phyloP scores from a whole-genome alignment of 2,797 vertebrate species.

The Macrochelys suwanniensis region DNA sequence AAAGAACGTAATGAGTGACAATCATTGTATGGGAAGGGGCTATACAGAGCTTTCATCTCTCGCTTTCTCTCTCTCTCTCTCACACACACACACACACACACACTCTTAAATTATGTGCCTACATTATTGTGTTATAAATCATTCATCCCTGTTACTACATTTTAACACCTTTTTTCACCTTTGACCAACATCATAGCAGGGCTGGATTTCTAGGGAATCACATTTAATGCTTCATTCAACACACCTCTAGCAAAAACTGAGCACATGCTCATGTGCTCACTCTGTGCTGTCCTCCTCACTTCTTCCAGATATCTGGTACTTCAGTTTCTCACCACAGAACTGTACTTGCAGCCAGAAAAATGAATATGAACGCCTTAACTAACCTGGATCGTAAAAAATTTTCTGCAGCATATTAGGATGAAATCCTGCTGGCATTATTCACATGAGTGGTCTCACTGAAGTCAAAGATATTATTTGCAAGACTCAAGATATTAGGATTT shows the following conservation, averaged over 20 bases:
- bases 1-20: not conserved
- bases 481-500: not conserved
- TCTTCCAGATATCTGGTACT: not conserved
- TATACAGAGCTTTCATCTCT: not conserved
- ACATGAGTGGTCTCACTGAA: rapidly evolving
- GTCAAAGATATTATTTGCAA: not conserved
- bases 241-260: not conserved
- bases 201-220: not conserved
- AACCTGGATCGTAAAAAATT: not conserved
- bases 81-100: not conserved
- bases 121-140: not conserved
- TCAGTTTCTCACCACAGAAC: not conserved
- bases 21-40: not conserved
- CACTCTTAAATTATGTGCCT: not conserved
- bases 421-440: not conserved
- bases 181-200: not conserved
- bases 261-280: not conserved
- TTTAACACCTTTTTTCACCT: not conserved
- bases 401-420: not conserved
- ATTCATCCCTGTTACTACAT: not conserved
- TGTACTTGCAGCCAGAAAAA: not conserved
- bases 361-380: not conserved
- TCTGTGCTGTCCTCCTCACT: not conserved
- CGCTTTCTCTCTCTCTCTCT: not conserved
- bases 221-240: not conserved